Evolutionary conservation across 2,888 invertebrate genomes (phyloP).

Genomic region (Lasioglossum lativentre): DNA sequence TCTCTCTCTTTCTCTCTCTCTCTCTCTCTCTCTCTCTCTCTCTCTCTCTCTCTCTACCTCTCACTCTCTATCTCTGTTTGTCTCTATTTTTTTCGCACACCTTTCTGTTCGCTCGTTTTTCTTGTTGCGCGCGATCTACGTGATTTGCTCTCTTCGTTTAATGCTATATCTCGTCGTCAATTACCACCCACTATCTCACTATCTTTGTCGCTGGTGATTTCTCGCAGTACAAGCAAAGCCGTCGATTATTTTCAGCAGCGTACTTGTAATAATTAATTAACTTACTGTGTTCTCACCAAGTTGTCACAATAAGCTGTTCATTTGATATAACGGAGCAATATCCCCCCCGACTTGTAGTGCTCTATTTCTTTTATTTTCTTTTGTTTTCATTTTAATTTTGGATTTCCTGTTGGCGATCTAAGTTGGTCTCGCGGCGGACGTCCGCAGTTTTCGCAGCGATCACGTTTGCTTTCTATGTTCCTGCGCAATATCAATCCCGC

Average conservation of each 20-base stretch:
- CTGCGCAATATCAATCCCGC: constrained; percentile 13
- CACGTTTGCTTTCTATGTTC: constrained; percentile 46
- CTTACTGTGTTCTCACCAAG: constrained; percentile 42
- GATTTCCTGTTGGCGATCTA: not conserved
- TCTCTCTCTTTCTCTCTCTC: constrained; percentile 38
- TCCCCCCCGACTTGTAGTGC: not conserved
- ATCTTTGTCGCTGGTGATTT: constrained; percentile 8
- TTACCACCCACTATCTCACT: constrained; percentile 7
- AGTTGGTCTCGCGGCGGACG: constrained; percentile 24
- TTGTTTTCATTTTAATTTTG: not conserved
- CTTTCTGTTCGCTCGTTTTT: constrained; percentile 36
- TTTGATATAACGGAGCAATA: constrained; percentile 15
- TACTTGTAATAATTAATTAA: constrained; percentile 18
- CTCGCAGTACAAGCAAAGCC: not conserved
- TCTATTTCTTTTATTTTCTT: not conserved
- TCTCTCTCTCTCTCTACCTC: constrained; percentile 16
- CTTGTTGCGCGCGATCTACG: constrained; percentile 45
- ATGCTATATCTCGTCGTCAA: constrained; percentile 53
- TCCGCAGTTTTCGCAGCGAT: constrained; percentile 16
- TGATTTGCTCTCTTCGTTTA: constrained; percentile 50
- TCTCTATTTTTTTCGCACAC: constrained; percentile 19
- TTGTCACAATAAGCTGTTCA: constrained; percentile 39
- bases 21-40: not conserved
- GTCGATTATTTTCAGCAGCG: constrained; percentile 16
- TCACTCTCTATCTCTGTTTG: constrained; percentile 17